These are phyloP conservation scores for Oxyura jamaicensis DNA, from an alignment of 2,113 vertebrate genomes.

Conservation along the genomic window DNA sequence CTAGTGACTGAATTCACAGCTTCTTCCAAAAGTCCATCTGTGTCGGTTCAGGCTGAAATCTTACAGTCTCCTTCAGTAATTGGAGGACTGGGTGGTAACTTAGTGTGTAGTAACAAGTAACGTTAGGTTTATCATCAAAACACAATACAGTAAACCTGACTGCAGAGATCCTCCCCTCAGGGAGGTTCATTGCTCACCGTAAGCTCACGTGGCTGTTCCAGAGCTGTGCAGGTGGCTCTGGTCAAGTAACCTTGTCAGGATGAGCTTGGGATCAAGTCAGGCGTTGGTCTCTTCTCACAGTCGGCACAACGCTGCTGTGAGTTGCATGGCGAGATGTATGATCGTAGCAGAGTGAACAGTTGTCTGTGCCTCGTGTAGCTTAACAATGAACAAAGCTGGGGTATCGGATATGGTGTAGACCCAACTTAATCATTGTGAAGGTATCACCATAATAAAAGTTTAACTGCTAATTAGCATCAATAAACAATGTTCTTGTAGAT, in stretches of 20 bases:
- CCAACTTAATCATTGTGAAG: neutral
- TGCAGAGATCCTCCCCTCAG: neutral
- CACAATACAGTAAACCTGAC: neutral
- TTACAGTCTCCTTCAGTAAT: fast-evolving
- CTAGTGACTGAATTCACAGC: fast-evolving
- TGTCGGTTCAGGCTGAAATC: neutral
- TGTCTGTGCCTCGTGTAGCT: neutral
- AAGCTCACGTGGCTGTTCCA: neutral
- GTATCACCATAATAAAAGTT: neutral
- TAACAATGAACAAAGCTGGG: too few species aligned
- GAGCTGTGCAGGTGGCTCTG: neutral
- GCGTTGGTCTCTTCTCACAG: neutral
- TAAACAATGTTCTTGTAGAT: neutral
- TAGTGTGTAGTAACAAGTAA: neutral
- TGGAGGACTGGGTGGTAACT: neutral
- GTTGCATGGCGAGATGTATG: too few species aligned
- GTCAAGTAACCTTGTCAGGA: too few species aligned
- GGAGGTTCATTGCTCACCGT: neutral
- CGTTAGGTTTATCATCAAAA: neutral
- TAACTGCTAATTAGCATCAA: neutral
- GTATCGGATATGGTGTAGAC: too few species aligned
- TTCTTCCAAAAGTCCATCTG: neutral
- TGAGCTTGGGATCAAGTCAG: neutral
- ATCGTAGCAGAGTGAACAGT: neutral
- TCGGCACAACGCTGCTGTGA: neutral